Evolutionary conservation across 2,797 vertebrate genomes (phyloP), one percentile per base, ranked within the genome.

Genomic region (Sebastes paucispinis): DNA sequence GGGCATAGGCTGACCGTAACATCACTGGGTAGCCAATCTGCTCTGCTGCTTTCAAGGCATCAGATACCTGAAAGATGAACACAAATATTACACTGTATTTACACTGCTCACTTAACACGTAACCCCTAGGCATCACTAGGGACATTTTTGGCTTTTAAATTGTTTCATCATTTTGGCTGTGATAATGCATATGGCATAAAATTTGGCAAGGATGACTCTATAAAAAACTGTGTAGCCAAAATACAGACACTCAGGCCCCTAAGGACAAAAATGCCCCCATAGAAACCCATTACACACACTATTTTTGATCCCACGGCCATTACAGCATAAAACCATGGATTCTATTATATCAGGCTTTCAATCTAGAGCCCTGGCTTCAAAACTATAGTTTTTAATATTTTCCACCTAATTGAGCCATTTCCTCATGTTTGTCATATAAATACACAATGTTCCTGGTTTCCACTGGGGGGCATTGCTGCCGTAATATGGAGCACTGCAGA

Each of bases 1-100:
- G 94, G 4, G 98, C 97, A 20, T 99, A 99, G 47, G 98, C 98
- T 14, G 97, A 98, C 11, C 98, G 96, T 36, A 99, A 90, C 97
- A 99, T 99, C 79, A 99, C 97, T 0, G 98, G 98, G 75, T 98
- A 99, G 25, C 96, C 95, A 59, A 99, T 99, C 77, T 93, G 81
- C 71, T 97, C 97, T 32, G 98, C 98, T 9, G 98, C 98, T 80
- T 95, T 94, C 69, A 99, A 81, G 18, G 98, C 98, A 80, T 97
- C 96, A 75, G 96, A 94, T 80, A 97, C 95, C 98, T 99, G 81
- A 77, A 92, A 89, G 54, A 86, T 14, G 57, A 13, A 67, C 25
- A 85, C 2, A 66, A 6, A 69, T 25, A 14, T 13, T 7, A 11
- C 1, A 18, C 13, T 25, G 43, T 2, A 72, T 63, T 71, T 64